Evolutionary conservation across 2,113 vertebrate species (phyloP).

Genomic region (Rhinopomastus cyanomelas): DNA sequence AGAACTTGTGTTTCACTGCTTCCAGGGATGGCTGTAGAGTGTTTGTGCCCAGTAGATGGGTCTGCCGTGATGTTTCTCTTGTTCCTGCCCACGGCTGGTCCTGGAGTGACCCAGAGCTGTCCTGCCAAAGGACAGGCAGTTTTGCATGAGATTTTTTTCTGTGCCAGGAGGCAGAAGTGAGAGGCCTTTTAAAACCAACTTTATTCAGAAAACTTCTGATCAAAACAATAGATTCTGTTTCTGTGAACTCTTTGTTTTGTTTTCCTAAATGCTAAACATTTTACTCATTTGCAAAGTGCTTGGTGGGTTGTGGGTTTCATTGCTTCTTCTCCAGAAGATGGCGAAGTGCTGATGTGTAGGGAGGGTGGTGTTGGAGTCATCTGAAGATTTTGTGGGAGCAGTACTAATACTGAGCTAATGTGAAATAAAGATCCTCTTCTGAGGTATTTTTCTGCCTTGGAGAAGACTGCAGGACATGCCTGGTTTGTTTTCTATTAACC

Average conservation of each 20-base stretch:
- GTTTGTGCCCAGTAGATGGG: background rate
- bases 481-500: background rate
- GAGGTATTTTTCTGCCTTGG: background rate
- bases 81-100: background rate
- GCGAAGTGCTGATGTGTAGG: background rate
- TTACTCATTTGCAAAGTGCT: background rate
- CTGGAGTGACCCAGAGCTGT: background rate
- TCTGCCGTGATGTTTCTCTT: background rate
- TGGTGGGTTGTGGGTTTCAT: rapidly evolving
- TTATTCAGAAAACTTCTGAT: background rate
- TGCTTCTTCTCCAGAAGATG: background rate
- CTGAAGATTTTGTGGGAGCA: background rate
- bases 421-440: background rate
- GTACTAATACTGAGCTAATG: background rate
- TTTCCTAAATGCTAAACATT: background rate
- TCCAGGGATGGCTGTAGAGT: background rate
- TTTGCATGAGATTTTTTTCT: background rate
- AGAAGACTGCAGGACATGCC: background rate
- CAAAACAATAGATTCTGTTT: background rate
- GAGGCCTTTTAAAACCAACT: background rate
- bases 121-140: background rate
- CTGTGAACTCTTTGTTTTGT: background rate
- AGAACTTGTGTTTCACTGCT: background rate
- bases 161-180: background rate
- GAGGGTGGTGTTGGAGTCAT: background rate